These are phyloP conservation scores for Epiperipatus broadwayi DNA, from an alignment of 2,888 invertebrate species.

Conservation along the genomic window DNA sequence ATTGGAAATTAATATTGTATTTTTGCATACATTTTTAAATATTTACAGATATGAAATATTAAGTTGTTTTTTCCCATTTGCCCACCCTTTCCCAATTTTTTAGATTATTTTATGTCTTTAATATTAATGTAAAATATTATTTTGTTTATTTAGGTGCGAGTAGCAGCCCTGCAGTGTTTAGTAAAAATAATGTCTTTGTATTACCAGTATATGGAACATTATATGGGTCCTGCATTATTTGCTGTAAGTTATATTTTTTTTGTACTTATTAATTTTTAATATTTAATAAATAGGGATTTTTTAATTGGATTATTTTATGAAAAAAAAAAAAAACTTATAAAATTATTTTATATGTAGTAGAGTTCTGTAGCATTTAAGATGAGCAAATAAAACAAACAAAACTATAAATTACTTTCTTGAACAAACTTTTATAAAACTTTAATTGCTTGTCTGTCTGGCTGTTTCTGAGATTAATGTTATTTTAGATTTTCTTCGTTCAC, in stretches of 20 bases:
- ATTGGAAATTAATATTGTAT: too few species aligned
- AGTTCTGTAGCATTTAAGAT: too few species aligned
- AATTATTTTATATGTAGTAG: too few species aligned
- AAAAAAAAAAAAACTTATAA: too few species aligned
- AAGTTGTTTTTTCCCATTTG: not conserved
- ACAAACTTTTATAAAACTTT: too few species aligned
- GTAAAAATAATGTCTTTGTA: conserved; percentile 95
- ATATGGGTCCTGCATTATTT: conserved; percentile 94
- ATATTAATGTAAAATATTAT: conserved; percentile 5
- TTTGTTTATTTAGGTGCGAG: conserved; percentile 65
- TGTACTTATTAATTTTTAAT: conserved; percentile 20
- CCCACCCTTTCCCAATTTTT: not conserved
- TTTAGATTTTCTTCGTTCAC: too few species aligned
- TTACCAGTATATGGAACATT: conserved; percentile 96
- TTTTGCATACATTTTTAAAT: not conserved
- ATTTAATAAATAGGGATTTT: not conserved
- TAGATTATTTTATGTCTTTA: not conserved
- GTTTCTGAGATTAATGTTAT: too few species aligned
- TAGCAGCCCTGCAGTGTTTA: conserved; percentile 90
- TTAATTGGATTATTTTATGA: too few species aligned
- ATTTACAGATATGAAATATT: not conserved
- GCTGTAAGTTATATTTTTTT: conserved; percentile 39
- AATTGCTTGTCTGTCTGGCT: too few species aligned
- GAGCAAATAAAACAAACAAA: too few species aligned
- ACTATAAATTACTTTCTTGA: too few species aligned